These are phyloP conservation scores for Xestia rhomboidea DNA, from an alignment of 2,888 invertebrate genomes.

Conservation along the genomic window DNA sequence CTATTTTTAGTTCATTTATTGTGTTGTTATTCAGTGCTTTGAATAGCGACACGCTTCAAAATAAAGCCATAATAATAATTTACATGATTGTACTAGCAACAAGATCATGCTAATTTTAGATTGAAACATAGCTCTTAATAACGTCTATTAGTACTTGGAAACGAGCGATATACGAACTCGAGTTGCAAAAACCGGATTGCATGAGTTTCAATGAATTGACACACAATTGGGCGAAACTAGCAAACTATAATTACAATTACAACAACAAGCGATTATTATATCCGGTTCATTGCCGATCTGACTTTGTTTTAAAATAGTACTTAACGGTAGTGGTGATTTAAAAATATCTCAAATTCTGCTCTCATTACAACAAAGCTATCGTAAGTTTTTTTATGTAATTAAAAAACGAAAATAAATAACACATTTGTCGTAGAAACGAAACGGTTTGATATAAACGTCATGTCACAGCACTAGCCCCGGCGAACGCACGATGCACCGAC, in stretches of 20 bases:
- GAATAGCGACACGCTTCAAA: constrained; percentile 9
- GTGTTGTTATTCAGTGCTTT: constrained; percentile 37
- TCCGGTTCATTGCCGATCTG: constrained; percentile 73
- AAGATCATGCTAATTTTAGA: constrained; percentile 26
- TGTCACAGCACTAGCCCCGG: constrained; percentile 80
- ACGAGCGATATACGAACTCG: constrained; percentile 41
- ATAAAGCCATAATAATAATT: constrained; percentile 4
- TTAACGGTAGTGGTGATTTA: constrained; percentile 36
- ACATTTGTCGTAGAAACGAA: constrained; percentile 24
- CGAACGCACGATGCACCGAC: constrained; percentile 81
- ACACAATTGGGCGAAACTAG: constrained; percentile 75
- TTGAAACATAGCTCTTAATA: constrained; percentile 5
- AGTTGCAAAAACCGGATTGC: constrained; percentile 70
- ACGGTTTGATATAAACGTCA: constrained; percentile 63
- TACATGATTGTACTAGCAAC: neutral
- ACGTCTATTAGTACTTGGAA: constrained; percentile 43
- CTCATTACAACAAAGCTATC: neutral
- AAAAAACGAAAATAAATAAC: neutral
- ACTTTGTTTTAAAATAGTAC: constrained; percentile 34
- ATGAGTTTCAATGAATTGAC: constrained; percentile 72
- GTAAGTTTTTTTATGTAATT: neutral
- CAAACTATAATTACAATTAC: no score
- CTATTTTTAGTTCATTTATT: constrained; percentile 48
- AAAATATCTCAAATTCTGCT: constrained; percentile 44
- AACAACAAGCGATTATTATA: no score